Evolutionary conservation across 1,140 invertebrate genomes (phyloP).

Genomic region (Bombus picipes): DNA sequence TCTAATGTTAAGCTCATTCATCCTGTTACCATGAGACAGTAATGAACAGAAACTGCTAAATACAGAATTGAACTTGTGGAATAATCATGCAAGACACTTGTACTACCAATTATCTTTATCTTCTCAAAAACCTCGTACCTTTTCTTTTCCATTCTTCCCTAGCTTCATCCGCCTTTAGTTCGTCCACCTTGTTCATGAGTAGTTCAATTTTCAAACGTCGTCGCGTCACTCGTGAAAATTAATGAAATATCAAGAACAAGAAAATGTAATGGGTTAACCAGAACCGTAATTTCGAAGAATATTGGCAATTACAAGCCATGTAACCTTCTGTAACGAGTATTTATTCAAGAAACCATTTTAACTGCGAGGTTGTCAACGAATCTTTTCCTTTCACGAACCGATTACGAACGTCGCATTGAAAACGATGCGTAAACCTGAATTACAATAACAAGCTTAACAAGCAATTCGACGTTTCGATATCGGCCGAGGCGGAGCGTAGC

Average conservation of each 20-base stretch:
- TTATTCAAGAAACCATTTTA: background rate
- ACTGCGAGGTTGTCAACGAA: background rate
- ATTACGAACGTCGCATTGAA: background rate
- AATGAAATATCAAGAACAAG: background rate
- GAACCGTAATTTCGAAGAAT: background rate
- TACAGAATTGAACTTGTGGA: slow-evolving; percentile 38
- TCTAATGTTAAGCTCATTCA: no score
- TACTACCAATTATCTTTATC: slow-evolving; percentile 22
- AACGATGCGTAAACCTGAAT: slow-evolving; percentile 27
- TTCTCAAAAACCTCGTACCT: background rate
- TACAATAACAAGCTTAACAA: slow-evolving; percentile 53
- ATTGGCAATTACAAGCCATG: background rate
- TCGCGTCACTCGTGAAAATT: background rate
- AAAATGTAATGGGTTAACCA: background rate
- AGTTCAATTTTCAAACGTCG: slow-evolving; percentile 7
- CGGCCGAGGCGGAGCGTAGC: slow-evolving; percentile 21
- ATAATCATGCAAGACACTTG: slow-evolving; percentile 31
- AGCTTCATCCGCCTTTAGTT: background rate
- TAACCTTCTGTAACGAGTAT: background rate
- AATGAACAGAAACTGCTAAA: no score
- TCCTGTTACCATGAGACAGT: no score
- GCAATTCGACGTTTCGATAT: slow-evolving; percentile 51
- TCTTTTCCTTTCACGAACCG: background rate
- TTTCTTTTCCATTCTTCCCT: no score
- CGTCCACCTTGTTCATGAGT: background rate